These are phyloP conservation scores for Crotophaga sulcirostris DNA, from an alignment of 2,113 vertebrate species.

Conservation along the genomic window DNA sequence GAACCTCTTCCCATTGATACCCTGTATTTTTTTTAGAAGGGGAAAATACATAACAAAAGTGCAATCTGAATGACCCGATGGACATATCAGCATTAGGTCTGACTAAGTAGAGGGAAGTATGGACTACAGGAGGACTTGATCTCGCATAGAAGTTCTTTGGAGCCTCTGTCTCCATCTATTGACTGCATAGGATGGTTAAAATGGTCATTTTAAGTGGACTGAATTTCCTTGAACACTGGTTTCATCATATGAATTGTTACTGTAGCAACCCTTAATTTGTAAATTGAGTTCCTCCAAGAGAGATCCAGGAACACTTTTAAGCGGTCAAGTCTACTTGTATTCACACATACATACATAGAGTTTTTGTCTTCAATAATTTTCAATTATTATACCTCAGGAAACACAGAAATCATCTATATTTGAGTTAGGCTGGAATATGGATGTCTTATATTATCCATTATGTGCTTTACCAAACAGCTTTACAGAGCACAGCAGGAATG, in stretches of 20 bases:
- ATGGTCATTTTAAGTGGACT: not conserved
- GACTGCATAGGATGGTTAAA: not conserved
- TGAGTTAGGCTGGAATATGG: not conserved
- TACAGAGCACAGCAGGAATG: not conserved
- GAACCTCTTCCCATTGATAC: not conserved
- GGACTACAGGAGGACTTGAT: not conserved
- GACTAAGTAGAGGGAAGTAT: not conserved
- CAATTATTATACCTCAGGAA: not conserved
- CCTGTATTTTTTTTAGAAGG: not conserved
- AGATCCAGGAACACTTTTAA: not conserved
- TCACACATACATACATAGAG: not conserved
- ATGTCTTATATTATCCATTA: not conserved
- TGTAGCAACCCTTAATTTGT: not conserved
- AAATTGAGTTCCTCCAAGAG: not conserved
- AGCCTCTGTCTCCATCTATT: not conserved
- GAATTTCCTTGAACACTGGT: not conserved
- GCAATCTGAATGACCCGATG: not conserved
- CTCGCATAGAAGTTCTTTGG: not conserved
- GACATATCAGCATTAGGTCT: not conserved
- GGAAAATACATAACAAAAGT: not conserved
- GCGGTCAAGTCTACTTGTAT: not conserved
- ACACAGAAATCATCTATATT: not conserved
- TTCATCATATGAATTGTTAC: not conserved
- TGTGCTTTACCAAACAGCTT: not conserved
- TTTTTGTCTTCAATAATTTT: not conserved